A percentile compares a stretch with the other conserved stretches of the same genome.
Conservation (phyloP, 2,797 vertebrate genomes). For the Bradypodion pumilum region DNA sequence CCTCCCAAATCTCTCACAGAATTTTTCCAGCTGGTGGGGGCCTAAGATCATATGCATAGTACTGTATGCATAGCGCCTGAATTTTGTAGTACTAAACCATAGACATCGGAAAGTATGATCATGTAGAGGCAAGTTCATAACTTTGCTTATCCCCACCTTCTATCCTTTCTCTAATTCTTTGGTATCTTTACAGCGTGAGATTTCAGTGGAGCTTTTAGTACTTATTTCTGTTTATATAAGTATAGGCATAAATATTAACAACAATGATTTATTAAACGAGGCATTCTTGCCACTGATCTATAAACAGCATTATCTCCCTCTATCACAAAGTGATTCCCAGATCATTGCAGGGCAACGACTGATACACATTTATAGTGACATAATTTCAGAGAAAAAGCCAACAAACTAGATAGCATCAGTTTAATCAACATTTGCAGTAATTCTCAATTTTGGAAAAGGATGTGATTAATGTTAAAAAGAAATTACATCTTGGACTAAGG, state of each 20-base stretch:
- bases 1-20: no score
- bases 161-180: neutral
- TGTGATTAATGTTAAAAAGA: constrained; percentile 15
- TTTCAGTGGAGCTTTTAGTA: neutral
- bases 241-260: constrained; percentile 7
- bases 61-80: no score
- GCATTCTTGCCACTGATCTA: constrained; percentile 23
- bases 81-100: neutral
- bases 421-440: constrained; percentile 1
- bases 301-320: neutral
- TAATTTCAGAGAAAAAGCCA: constrained; percentile 16
- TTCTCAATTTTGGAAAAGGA: constrained; percentile 15
- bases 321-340: neutral
- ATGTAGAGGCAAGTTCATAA: neutral
- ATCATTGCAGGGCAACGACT: constrained; percentile 23
- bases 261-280: constrained; percentile 32
- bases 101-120: neutral
- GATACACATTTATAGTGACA: constrained; percentile 29
- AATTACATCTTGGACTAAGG: constrained; percentile 11
- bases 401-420: constrained; percentile 27
- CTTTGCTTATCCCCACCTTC: neutral
- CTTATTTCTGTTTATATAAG: neutral
- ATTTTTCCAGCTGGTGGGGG: no score
- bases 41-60: no score
- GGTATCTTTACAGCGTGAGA: neutral